Percentiles rank a stretch among this genome's conserved stretches.
phyloP scores from a whole-genome alignment of 2,113 vertebrate species.

The Scartelaos histophorus region DNA sequence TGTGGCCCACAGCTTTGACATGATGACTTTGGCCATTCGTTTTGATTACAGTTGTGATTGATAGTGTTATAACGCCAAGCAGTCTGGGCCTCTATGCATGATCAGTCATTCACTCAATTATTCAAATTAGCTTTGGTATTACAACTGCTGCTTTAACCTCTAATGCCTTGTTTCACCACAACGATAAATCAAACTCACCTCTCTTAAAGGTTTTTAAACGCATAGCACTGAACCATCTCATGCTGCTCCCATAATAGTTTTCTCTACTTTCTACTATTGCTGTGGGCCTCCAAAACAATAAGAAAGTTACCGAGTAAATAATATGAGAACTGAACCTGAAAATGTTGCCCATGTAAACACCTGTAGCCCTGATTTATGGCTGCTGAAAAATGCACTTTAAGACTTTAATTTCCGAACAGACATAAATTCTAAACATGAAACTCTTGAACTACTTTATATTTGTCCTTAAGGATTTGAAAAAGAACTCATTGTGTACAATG shows the following conservation, averaged over 20 bases:
- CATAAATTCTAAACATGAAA: slow-evolving; percentile 2
- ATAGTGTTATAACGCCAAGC: slow-evolving; percentile 55
- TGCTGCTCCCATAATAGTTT: neutral
- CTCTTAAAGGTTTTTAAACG: slow-evolving; percentile 37
- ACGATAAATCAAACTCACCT: slow-evolving; percentile 63
- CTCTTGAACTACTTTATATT: neutral
- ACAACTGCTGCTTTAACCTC: slow-evolving; percentile 68
- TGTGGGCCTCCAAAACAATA: slow-evolving; percentile 12
- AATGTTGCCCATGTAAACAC: neutral
- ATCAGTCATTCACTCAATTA: slow-evolving; percentile 72
- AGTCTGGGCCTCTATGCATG: slow-evolving; percentile 56
- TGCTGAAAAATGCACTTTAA: neutral
- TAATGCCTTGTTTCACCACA: slow-evolving; percentile 55
- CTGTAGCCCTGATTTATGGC: neutral
- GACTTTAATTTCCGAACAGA: neutral
- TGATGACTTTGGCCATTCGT: slow-evolving; percentile 67
- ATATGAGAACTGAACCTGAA: slow-evolving; percentile 1
- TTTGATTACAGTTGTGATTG: slow-evolving; percentile 68
- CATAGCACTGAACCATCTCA: neutral
- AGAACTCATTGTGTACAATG: no score
- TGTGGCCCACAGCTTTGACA: slow-evolving; percentile 57
- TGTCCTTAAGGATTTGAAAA: slow-evolving; percentile 4
- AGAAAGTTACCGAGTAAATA: neutral
- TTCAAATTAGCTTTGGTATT: slow-evolving; percentile 67
- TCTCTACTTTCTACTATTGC: slow-evolving; percentile 9